Conservation (phyloP, 2,113 vertebrate species). For the Pygoscelis adeliae region DNA sequence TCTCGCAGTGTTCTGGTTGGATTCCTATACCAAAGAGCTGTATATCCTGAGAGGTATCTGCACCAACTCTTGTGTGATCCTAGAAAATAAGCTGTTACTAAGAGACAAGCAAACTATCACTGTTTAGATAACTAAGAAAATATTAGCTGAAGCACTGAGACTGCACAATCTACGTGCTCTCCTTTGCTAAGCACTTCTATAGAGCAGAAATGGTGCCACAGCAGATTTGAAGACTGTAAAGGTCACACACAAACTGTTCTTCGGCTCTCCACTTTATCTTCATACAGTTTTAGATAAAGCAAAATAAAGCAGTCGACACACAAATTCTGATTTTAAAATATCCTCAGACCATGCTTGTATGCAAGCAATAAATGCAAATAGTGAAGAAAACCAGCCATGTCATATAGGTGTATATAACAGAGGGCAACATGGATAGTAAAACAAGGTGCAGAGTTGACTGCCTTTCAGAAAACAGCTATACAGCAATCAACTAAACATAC, state of each 20-base stretch:
- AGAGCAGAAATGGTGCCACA: background rate
- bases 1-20: constrained; percentile 91
- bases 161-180: background rate
- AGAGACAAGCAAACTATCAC: background rate
- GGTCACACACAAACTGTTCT: background rate
- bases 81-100: constrained; percentile 58
- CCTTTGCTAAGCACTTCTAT: background rate
- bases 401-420: background rate
- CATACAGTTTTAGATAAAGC: background rate
- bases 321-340: background rate
- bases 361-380: background rate
- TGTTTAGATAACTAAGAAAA: background rate
- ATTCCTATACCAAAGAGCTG: constrained; percentile 98
- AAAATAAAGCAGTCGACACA: background rate
- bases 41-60: constrained; percentile 96
- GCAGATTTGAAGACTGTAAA: background rate
- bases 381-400: background rate
- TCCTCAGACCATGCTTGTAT: background rate
- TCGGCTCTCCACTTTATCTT: background rate
- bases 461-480: background rate
- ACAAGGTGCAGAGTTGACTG: background rate
- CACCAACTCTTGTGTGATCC: constrained; percentile 92
- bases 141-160: background rate
- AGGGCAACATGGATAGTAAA: background rate
- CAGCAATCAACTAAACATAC: background rate